Conservation (phyloP, 2,888 invertebrate genomes). For the Pseudoips prasinana region DNA sequence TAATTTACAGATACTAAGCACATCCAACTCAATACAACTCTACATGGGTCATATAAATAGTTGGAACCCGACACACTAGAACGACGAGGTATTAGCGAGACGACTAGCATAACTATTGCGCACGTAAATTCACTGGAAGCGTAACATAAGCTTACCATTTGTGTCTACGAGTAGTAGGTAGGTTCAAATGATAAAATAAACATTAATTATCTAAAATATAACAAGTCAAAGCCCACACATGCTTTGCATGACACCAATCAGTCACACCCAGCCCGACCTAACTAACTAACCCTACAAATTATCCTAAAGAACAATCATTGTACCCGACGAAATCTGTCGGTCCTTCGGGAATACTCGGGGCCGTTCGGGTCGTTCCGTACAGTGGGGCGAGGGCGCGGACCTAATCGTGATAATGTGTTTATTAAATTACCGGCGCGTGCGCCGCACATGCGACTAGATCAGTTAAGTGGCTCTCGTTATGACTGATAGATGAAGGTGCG, state of each 20-base stretch:
- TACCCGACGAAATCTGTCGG: slow-evolving; percentile 63
- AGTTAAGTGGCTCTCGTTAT: slow-evolving; percentile 52
- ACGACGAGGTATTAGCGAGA: too few relatives aligned
- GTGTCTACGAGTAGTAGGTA: too few relatives aligned
- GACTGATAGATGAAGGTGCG: slow-evolving; percentile 44
- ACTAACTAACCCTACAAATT: slow-evolving; percentile 45
- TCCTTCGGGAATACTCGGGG: slow-evolving; percentile 57
- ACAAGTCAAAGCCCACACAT: too few relatives aligned
- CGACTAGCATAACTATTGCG: too few relatives aligned
- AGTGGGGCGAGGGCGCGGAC: slow-evolving; percentile 51
- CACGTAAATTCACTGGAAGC: too few relatives aligned
- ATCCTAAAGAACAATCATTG: slow-evolving; percentile 69
- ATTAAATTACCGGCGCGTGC: slow-evolving; percentile 80
- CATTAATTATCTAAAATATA: too few relatives aligned
- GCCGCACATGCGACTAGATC: slow-evolving; percentile 52
- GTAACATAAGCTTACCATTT: too few relatives aligned
- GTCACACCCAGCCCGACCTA: slow-evolving; percentile 21
- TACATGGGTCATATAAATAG: too few relatives aligned
- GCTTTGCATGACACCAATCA: not conserved
- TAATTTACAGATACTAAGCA: too few relatives aligned
- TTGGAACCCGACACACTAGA: too few relatives aligned
- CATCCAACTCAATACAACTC: too few relatives aligned
- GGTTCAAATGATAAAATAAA: too few relatives aligned
- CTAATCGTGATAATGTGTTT: slow-evolving; percentile 82
- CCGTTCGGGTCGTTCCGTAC: slow-evolving; percentile 44